phyloP scores from a whole-genome alignment of 2,888 invertebrate species.

The Rhabditoides inermis region DNA sequence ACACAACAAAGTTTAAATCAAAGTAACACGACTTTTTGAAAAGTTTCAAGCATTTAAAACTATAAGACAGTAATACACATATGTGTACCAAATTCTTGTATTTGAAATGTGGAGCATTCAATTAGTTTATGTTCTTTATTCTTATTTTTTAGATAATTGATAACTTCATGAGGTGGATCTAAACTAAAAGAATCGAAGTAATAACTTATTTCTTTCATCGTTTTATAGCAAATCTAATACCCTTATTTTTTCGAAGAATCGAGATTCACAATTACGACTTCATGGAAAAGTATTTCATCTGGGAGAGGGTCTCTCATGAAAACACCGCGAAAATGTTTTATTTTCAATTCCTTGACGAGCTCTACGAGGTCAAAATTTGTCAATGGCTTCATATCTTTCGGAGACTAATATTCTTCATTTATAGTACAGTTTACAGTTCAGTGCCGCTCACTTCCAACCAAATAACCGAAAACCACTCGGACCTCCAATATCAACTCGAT shows the following conservation, averaged over 20 bases:
- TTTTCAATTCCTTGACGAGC: conserved; percentile 10
- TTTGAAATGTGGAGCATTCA: no score
- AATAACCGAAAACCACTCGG: no score
- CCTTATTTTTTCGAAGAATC: conserved; percentile 6
- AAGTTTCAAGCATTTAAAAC: conserved; percentile 15
- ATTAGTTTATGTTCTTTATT: conserved; percentile 10
- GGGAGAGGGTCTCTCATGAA: conserved; percentile 9
- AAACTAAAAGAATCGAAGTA: conserved; percentile 9
- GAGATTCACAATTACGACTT: conserved; percentile 11
- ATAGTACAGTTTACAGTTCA: not conserved
- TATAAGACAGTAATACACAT: conserved; percentile 14
- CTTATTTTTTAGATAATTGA: conserved; percentile 10
- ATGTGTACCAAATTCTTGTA: conserved; percentile 13
- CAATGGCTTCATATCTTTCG: conserved; percentile 4
- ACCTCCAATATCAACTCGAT: no score
- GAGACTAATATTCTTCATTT: conserved; percentile 6
- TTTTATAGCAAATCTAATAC: not conserved
- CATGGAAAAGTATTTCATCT: conserved; percentile 5
- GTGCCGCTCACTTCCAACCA: no score
- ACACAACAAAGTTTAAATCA: conserved; percentile 11
- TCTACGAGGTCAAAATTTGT: conserved; percentile 10
- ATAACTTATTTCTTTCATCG: conserved; percentile 10
- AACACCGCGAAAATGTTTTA: conserved; percentile 10
- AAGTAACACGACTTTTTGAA: conserved; percentile 16
- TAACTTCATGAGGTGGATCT: conserved; percentile 8